phyloP scores from a whole-genome alignment of 2,113 vertebrate species.

The Naja naja region DNA sequence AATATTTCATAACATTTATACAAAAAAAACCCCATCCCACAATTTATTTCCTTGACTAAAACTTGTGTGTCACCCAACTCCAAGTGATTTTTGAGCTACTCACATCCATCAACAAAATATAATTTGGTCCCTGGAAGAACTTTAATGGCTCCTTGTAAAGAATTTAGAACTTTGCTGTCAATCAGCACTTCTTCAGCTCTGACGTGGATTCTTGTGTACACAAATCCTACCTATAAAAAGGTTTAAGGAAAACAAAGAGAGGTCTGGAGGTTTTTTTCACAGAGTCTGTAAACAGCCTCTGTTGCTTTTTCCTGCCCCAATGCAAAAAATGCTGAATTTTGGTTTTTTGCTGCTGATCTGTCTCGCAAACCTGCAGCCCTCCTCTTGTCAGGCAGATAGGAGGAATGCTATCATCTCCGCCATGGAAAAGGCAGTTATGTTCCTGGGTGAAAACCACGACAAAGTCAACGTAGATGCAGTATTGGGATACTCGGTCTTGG shows the following conservation, averaged over 20 bases:
- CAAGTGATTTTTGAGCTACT: background rate
- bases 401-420: conserved; percentile 71
- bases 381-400: conserved; percentile 25
- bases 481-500: conserved; percentile 76
- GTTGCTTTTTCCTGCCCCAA: background rate
- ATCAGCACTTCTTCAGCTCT: background rate
- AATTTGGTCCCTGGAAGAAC: background rate
- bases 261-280: background rate
- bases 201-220: background rate
- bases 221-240: background rate
- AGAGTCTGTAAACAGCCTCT: background rate
- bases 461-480: conserved; percentile 81
- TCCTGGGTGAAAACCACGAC: conserved; percentile 72
- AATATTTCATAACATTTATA: background rate
- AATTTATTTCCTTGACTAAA: background rate
- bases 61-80: background rate
- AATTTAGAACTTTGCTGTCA: background rate
- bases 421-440: conserved; percentile 70
- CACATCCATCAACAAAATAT: background rate
- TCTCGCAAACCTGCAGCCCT: background rate
- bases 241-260: background rate
- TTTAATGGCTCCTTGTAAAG: background rate
- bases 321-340: background rate
- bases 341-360: background rate
- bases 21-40: background rate